These are phyloP conservation scores for Drosophila prostipennis DNA, from an alignment of 2,888 invertebrate species.

Conservation along the genomic window DNA sequence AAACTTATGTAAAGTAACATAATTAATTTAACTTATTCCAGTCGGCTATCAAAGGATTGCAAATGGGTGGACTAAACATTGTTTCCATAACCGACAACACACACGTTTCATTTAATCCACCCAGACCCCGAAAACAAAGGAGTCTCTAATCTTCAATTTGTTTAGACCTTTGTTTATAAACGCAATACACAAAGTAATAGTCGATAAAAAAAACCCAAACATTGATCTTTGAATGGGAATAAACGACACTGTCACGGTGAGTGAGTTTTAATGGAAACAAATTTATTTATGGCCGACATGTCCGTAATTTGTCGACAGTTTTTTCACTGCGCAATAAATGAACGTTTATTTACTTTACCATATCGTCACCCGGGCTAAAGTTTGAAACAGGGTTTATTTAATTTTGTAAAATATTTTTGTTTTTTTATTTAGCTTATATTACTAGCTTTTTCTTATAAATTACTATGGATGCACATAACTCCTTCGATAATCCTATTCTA, in stretches of 20 bases:
- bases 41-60: constrained; percentile 96
- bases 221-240: constrained; percentile 1
- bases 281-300: neutral
- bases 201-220: constrained; percentile 1
- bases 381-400: neutral
- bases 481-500: constrained; percentile 20
- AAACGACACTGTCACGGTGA: neutral
- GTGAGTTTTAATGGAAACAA: neutral
- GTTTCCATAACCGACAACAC: constrained; percentile 97
- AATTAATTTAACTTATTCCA: constrained; percentile 84
- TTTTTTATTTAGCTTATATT: constrained; percentile 17
- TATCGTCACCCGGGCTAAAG: neutral
- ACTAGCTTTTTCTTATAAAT: constrained; percentile 13
- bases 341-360: neutral
- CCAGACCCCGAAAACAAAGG: constrained; percentile 92
- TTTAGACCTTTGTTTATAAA: constrained; percentile 2
- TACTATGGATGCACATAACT: constrained; percentile 16
- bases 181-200: constrained; percentile 2
- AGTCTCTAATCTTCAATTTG: constrained; percentile 87
- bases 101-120: constrained; percentile 92
- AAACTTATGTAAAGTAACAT: too few relatives aligned
- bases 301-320: neutral
- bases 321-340: neutral
- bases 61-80: constrained; percentile 95
- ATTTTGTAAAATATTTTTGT: constrained; percentile 5